Base-by-base conservation (phyloP, 2,113 vertebrate genomes). In the Osmerus mordax region DNA sequence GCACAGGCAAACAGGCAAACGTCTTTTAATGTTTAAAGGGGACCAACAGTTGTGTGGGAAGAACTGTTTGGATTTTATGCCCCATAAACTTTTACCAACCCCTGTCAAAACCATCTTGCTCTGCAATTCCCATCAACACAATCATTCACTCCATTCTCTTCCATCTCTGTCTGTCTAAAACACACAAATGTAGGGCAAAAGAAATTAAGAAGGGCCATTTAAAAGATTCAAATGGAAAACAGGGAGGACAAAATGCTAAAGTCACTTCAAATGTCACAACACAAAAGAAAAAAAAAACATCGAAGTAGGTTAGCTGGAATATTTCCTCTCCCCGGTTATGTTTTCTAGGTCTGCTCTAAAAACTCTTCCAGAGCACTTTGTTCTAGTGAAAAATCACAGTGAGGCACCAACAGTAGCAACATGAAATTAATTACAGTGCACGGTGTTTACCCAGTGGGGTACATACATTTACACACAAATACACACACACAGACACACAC, bases 381-480 rank as follows among this genome's bases (percentile, higher is more conserved):
- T 87, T 84, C 78, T 23, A 28, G 58, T 70, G 76, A 78, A 78
- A 82, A 81, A 79, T 79, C 73, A 70, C 73, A 74, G 71, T 72
- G 67, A 84, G 79, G 83, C 70, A 75, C 75, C 71, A 68, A 70
- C 65, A 80, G 76, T 75, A 78, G 78, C 51, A 29, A 82, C 72
- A 77, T 78, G 71, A 83, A 86, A 83, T 83, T 84, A 88, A 92
- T 91, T 84, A 84, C 81, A 80, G 72, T 83, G 65, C 78, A 77
- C 74, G 84, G 83, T 83, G 75, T 79, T 88, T 77, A 75, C 84
- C 64, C 86, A 83, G 83, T 83, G 84, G 83, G 86, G 76, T 71
- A 62, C 81, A 82, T 59, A 81, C 68, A 66, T 51, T 16, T 54
- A n/a, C 25, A 6, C 13, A 16, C 28, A 41, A 15, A 56, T 9